Evolutionary conservation across 2,888 invertebrate species (phyloP), one percentile per base, ranked within the genome.

Genomic region (Tethea ocularis): DNA sequence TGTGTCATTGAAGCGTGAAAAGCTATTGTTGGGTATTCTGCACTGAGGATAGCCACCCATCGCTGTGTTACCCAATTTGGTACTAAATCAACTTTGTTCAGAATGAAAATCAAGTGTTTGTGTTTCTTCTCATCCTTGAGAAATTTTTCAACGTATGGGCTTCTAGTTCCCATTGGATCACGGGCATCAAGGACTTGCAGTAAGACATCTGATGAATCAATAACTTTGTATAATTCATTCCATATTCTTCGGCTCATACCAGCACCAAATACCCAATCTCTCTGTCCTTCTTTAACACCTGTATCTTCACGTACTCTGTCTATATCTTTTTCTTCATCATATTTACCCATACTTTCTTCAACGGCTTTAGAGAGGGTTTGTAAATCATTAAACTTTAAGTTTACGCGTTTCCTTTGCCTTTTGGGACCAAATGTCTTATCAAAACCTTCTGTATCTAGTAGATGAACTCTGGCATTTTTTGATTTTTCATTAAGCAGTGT

Each of bases 1-100:
- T 99, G 99, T 46, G 97, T 99, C 65, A 99, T 91, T n/a, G 99
- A 99, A 1, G 99, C 99, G 90, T 99, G 99, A 84, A 99, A 99
- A 0, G 99, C 99, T 74, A 99, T 95, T 0, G 99, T 99, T 6
- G 99, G 99, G 88, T 98, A 98, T 83, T 99, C 99, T 15, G 96
- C 93, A 83, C 98, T 99, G 10, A 99, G 93, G 73, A 98, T 96
- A 13, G 97, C 97, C 0, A 99, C 98, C 99, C 99, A 99, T 66
- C 98, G 95, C 87, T 99, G 98, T 67, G 99, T 99, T 0, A 98
- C 98, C 99, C 99, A 99, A 24, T 97, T 98, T 0, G 99, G 99
- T 2, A 99, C 98, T 63, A 99, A 94, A 93, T 98, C 97, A 2
- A 98, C 97, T 93, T 99, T 99, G 87, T 99, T 99, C 60, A 99